These are phyloP conservation scores for Psittacula derbiana DNA, from an alignment of 2,797 vertebrate species.

Conservation along the genomic window DNA sequence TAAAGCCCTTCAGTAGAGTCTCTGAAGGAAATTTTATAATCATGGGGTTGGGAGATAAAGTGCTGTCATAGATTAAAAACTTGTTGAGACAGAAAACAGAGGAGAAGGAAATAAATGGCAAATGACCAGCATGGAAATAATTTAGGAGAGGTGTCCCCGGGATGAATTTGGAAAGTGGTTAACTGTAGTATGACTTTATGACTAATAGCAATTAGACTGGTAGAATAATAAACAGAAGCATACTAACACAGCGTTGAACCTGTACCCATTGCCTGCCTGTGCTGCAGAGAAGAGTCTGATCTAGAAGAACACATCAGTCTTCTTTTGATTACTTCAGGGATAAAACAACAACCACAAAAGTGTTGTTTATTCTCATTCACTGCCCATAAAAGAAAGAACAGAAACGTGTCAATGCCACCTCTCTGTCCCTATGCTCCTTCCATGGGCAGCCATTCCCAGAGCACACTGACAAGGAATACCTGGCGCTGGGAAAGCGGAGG, in stretches of 20 bases:
- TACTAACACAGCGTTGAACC: background rate
- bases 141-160: conserved; percentile 62
- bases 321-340: background rate
- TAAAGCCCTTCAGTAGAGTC: conserved; percentile 73
- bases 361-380: background rate
- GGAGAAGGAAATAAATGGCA: conserved; percentile 68
- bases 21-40: conserved; percentile 74
- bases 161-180: conserved; percentile 65
- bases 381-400: background rate
- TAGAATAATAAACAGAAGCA: conserved; percentile 39
- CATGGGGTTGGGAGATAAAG: conserved; percentile 70
- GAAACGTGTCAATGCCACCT: background rate
- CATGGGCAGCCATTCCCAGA: background rate
- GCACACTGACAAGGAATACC: background rate
- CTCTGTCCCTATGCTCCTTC: background rate
- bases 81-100: conserved; percentile 73
- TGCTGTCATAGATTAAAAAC: conserved; percentile 73
- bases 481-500: background rate
- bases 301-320: background rate
- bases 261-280: background rate
- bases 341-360: background rate
- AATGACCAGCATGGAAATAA: conserved; percentile 71
- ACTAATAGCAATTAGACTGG: conserved; percentile 50
- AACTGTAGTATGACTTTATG: conserved; percentile 54
- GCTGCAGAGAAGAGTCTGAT: background rate